A percentile compares a stretch with the other conserved stretches of the same genome.
Evolutionary conservation across 2,888 invertebrate genomes (phyloP).

Genomic region (Lutraria lutraria): DNA sequence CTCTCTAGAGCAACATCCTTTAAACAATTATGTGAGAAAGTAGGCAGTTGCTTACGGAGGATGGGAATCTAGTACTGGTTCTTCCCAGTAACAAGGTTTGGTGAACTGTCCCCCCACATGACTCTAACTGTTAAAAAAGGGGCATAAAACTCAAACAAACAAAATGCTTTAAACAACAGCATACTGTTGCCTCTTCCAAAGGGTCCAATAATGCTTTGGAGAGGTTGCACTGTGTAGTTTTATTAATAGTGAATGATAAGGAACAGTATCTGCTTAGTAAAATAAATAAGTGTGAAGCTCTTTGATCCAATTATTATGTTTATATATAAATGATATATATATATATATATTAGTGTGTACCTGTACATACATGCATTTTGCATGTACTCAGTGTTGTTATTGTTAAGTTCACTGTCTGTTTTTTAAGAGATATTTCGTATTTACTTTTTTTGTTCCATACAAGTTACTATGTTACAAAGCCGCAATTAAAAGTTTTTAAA

Average conservation of each 20-base stretch:
- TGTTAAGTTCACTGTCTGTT: slow-evolving; percentile 19
- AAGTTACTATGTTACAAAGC: slow-evolving; percentile 27
- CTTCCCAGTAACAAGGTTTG: no score
- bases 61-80: no score
- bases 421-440: slow-evolving; percentile 25
- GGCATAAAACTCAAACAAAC: no score
- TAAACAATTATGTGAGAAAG: no score
- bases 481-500: slow-evolving; percentile 22
- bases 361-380: not conserved
- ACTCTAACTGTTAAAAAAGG: no score
- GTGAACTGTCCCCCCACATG: no score
- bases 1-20: no score
- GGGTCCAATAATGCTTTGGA: no score
- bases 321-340: slow-evolving; percentile 19
- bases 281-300: not conserved
- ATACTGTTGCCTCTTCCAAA: no score
- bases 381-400: not conserved
- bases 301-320: not conserved
- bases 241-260: not conserved
- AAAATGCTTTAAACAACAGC: no score
- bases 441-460: slow-evolving; percentile 18
- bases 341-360: not conserved
- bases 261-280: not conserved
- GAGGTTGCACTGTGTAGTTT: no score
- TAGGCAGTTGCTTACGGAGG: no score